Base-by-base conservation (phyloP, 2,113 vertebrate species). In the Lethenteron camtschaticum region DNA sequence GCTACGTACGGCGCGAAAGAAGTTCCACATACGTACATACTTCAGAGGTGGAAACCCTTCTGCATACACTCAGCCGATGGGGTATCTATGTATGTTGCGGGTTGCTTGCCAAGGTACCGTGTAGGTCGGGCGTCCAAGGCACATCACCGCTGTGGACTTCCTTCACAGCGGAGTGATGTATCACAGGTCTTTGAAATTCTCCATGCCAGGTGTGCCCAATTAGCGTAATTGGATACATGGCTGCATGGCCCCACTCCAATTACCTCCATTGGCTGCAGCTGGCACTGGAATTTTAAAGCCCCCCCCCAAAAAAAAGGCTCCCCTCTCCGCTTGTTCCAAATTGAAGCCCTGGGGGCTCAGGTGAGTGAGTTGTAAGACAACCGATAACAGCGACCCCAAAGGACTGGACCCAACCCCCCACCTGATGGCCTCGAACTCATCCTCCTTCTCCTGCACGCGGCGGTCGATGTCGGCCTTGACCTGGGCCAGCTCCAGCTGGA, bases 391-490 rank as follows among this genome's bases (percentile, higher is more conserved):
- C n/a, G n/a, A 66, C n/a, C n/a, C n/a, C 63, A 66, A n/a, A 16
- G n/a, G 9, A 11, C n/a, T 66, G n/a, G 11, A 8, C 63, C 63
- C 63, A 16, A 16, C 24, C 63, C 9, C 63, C 63, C 24, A 72
- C 71, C 71, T 20, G 11, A 68, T 72, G 2, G 71, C 71, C 12
- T 72, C 71, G 56, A 72, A 72, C 68, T 72, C 71, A 12, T 72
- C 71, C 9, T 72, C 71, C 68, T 72, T 72, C 57, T 72, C 71
- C 68, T 72, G 71, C 57, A 72, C 20, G 13, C 71, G 20, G 2
- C 71, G 71, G 9, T 72, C 71, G 20, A 72, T 70, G 18, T 72
- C 71, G 3, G 68, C 68, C 12, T 72, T 72, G 11, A 72, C 71
- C 56, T 72, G 71, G 2, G 71, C 69, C 57, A 72, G 57, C 57